phyloP scores from a whole-genome alignment of 2,113 vertebrate genomes.

The Okapia johnstoni region DNA sequence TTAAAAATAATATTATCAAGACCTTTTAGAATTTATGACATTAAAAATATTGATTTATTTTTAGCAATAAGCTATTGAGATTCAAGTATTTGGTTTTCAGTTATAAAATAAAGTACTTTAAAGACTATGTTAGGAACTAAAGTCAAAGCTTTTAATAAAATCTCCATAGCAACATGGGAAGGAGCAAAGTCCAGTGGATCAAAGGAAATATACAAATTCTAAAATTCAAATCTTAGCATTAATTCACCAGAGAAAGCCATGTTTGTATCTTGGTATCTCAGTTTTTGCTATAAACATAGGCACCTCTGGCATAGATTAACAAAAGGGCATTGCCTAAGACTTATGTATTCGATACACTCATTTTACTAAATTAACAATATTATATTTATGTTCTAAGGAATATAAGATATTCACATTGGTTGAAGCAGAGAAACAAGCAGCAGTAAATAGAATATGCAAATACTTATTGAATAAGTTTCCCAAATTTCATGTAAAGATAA shows the following conservation, averaged over 20 bases:
- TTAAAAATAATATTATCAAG: slow-evolving; percentile 27
- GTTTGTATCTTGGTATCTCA: background rate
- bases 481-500: background rate
- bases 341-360: background rate
- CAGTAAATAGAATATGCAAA: background rate
- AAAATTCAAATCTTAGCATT: slow-evolving; percentile 10
- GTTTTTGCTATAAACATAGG: background rate
- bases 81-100: slow-evolving; percentile 34
- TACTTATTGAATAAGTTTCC: background rate
- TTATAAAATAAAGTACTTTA: slow-evolving; percentile 38
- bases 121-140: slow-evolving; percentile 11
- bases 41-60: slow-evolving; percentile 35
- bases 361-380: background rate
- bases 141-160: slow-evolving; percentile 26
- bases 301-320: background rate
- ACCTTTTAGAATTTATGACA: background rate
- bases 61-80: slow-evolving; percentile 19
- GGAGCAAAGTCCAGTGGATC: background rate
- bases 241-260: slow-evolving; percentile 23
- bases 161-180: slow-evolving; percentile 44
- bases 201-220: slow-evolving; percentile 28
- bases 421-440: background rate
- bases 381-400: background rate
- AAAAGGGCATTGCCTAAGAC: background rate
- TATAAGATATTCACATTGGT: background rate